Evolutionary conservation across 2,113 vertebrate species (phyloP), one percentile per base, ranked within the genome.

Genomic region (Montifringilla adamsi): DNA sequence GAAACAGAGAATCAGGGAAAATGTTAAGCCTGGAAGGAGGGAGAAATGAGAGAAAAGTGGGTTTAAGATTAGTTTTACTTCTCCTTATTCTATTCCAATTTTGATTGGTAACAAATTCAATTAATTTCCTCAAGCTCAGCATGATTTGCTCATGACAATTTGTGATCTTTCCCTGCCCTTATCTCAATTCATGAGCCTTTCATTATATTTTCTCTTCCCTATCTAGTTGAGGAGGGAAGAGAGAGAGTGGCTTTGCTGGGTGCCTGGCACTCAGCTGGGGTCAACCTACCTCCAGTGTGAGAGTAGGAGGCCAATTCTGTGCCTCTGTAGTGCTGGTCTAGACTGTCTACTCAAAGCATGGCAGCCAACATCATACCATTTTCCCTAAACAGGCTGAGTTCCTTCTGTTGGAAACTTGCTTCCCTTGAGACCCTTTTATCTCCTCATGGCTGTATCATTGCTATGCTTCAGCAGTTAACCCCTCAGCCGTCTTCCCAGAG

Each of bases 221-320:
- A 10, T 41, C 14, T 30, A 35, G 5, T 4, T 39, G 39, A 67
- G 37, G 27, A 59, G 44, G 23, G 28, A 44, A 82, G 13, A 59
- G 18, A 35, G 10, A 50, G 10, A 41, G 28, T 16, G 53, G 21
- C 9, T 76, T 47, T 60, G 20, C 20, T 47, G 87, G 39, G 12
- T 47, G 30, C 11, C 46, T 41, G 69, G 13, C 46, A 50, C 9
- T 31, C 27, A 73, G 9, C 39, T 0, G 2, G 13, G 9, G 13
- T 18, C 28, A n/a, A 4, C 9, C 37, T 19, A 39, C 22, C 52
- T 14, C 15, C 28, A 39, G 15, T 37, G 6, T 28, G 39, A 62
- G 41, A 55, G 41, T 4, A 27, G 21, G 26, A 83, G 16, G 11
- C 13, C 11, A 24, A 2, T 26, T 3, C 6, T 1, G 1, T n/a